Conservation (phyloP, 2,888 invertebrate genomes). For the Chrysotoxum bicinctum region DNA sequence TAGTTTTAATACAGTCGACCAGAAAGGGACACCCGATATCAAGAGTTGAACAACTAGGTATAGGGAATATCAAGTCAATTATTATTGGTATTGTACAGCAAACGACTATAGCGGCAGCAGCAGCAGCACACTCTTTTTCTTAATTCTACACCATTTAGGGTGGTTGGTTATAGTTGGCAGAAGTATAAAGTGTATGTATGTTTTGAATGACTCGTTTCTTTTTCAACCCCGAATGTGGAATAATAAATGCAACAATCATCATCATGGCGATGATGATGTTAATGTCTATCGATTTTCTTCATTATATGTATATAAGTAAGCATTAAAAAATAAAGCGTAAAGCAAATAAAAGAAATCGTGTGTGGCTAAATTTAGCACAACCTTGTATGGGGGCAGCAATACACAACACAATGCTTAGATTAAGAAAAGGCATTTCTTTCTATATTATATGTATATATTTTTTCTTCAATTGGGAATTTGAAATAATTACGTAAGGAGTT, state of each 20-base stretch:
- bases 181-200: slow-evolving; percentile 7
- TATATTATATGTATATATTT: background rate
- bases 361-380: slow-evolving; percentile 63
- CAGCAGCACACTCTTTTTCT: slow-evolving; percentile 53
- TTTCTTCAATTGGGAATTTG: slow-evolving; percentile 10
- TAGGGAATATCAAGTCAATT: slow-evolving; percentile 55
- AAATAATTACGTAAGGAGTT: slow-evolving; percentile 50
- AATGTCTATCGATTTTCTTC: slow-evolving; percentile 67
- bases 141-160: slow-evolving; percentile 49
- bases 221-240: slow-evolving; percentile 70
- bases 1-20: slow-evolving; percentile 67
- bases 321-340: slow-evolving; percentile 26
- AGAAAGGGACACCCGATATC: slow-evolving; percentile 65
- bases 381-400: slow-evolving; percentile 43
- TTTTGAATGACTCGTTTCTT: slow-evolving; percentile 7
- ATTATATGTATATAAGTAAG: slow-evolving; percentile 7
- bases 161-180: slow-evolving; percentile 27
- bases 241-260: slow-evolving; percentile 72
- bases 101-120: background rate
- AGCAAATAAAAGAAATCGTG: slow-evolving; percentile 40
- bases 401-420: background rate
- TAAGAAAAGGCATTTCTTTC: slow-evolving; percentile 17
- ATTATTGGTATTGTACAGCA: slow-evolving; percentile 45
- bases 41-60: slow-evolving; percentile 41
- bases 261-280: slow-evolving; percentile 60